Evolutionary conservation across 2,113 vertebrate species (phyloP).

Genomic region (Polypterus bichir): DNA sequence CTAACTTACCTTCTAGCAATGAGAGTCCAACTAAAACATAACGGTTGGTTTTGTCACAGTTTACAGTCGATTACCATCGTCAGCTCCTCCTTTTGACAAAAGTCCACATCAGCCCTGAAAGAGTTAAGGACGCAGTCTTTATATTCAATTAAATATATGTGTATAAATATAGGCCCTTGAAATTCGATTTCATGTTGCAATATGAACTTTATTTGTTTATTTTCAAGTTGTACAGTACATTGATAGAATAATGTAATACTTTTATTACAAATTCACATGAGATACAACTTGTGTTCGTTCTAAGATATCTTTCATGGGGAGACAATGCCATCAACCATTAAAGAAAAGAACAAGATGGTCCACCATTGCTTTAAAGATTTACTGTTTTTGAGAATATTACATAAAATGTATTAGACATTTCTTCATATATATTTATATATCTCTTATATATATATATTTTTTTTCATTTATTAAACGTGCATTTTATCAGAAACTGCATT

Average conservation of each 20-base stretch:
- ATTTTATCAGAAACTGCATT: conserved; percentile 37
- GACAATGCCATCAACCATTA: conserved; percentile 35
- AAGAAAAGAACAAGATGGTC: conserved; percentile 35
- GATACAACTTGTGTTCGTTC: conserved; percentile 33
- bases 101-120: too few species aligned
- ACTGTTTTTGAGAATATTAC: conserved; percentile 29
- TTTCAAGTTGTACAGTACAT: conserved; percentile 34
- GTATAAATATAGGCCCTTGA: too few species aligned
- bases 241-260: conserved; percentile 30
- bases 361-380: conserved; percentile 24
- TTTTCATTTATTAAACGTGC: conserved; percentile 42
- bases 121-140: too few species aligned
- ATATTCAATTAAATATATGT: too few species aligned
- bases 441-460: not conserved
- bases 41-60: too few species aligned
- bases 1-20: too few species aligned
- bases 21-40: too few species aligned
- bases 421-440: conserved; percentile 23
- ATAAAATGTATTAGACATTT: conserved; percentile 42
- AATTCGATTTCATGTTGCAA: not conserved
- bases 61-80: too few species aligned
- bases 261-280: conserved; percentile 32
- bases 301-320: conserved; percentile 14
- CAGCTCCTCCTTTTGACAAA: too few species aligned
- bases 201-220: conserved; percentile 40